Conservation (phyloP, 2,797 vertebrate genomes). For the Poecilia wingei region DNA sequence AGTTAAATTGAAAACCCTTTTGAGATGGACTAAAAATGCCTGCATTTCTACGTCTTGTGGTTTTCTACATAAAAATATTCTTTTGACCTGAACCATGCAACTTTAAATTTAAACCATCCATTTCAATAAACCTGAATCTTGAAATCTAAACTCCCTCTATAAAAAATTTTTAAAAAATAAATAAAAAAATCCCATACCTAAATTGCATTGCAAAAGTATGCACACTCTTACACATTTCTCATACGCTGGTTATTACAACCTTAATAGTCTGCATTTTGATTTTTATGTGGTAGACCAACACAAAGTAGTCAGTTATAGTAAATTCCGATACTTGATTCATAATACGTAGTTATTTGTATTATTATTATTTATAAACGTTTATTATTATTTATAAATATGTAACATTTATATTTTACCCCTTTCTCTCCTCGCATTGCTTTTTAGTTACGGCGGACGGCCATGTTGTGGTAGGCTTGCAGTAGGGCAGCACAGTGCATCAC, state of each 20-base stretch:
- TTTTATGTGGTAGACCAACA: neutral
- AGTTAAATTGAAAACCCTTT: slow-evolving; percentile 1
- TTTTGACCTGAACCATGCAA: neutral
- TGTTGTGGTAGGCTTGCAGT: neutral
- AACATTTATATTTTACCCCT: neutral
- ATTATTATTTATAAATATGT: neutral
- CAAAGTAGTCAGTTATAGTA: neutral
- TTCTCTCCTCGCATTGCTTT: neutral
- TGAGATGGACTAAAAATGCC: neutral
- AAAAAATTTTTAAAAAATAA: too few relatives aligned
- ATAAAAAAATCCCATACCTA: neutral
- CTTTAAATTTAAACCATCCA: neutral
- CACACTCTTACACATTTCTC: neutral
- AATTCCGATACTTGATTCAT: neutral
- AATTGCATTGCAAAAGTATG: neutral
- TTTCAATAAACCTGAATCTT: neutral
- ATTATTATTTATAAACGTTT: too few relatives aligned
- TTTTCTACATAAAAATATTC: neutral
- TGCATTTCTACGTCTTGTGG: neutral
- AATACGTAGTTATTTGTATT: neutral
- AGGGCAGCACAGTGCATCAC: neutral
- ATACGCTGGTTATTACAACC: neutral
- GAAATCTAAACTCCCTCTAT: neutral
- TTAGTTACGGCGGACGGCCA: neutral
- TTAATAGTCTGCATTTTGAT: neutral